Base-by-base conservation (phyloP, 2,113 vertebrate species). In the Vulpes lagopus region DNA sequence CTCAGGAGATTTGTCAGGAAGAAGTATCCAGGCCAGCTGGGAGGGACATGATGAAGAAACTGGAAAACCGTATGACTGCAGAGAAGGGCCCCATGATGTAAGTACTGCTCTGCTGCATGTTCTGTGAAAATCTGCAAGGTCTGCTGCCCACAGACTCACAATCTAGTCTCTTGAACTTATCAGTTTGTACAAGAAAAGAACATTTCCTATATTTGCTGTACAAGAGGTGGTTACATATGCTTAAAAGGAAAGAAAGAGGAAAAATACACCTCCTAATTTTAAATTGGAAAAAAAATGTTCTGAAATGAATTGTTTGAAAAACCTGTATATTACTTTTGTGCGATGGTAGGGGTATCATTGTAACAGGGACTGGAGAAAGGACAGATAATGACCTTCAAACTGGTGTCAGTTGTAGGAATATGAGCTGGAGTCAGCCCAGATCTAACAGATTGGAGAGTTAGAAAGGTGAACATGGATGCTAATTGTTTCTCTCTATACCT, bases 31-130 rank as follows among this genome's bases (percentile, higher is more conserved):
- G 55, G 11, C 53, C 10, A 79, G 88, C 96, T 84, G 98, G 95
- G 94, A 98, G 97, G 78, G 98, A 98, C 91, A 89, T 98, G 0
- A 59, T 98, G 86, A 98, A 95, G 82, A 98, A 96, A 84, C 98
- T 99, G 94, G 99, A 99, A 98, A 99, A 98, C 96, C 96, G 98
- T 93, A 98, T 99, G 96, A 99, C 98, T 0, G 96, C 98, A 30
- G 69, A 97, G 57, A 99, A 99, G 0, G 92, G 94, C 83, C 99
- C 99, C 76, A 98, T 99, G 97, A 99, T 99, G 99, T 99, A 98
- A 99, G 99, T 99, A 8, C 11, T 49, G 9, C 22, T 78, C 2
- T 82, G 62, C 55, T 27, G 38, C 23, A 0, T 69, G 73, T 43
- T 89, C 23, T 19, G 11, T 64, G 11, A 23, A 82, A 78, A 89